Conservation (phyloP, 2,113 vertebrate species). For the Neolamprologus brichardi region DNA sequence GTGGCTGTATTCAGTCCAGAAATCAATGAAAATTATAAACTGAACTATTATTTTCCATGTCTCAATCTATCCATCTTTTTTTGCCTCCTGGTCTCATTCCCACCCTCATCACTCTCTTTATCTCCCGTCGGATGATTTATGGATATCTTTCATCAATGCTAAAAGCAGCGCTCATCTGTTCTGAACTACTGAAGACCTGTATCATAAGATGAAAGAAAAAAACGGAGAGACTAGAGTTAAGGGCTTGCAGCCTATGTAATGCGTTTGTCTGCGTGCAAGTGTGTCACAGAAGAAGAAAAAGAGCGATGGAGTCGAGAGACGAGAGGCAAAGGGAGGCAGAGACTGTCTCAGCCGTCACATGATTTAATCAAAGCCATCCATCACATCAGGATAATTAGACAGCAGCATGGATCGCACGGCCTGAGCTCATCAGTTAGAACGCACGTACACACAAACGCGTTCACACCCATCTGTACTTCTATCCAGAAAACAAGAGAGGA, state of each 20-base stretch:
- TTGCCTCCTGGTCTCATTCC: not conserved
- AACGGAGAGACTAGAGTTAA: not conserved
- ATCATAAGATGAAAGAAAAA: not conserved
- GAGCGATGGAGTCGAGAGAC: not conserved
- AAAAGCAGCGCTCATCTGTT: conserved; percentile 53
- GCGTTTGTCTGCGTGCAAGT: not conserved
- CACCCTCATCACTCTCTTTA: not conserved
- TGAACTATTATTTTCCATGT: not conserved
- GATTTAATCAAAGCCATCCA: conserved; percentile 68
- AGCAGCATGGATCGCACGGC: conserved; percentile 49
- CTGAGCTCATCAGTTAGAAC: conserved; percentile 23
- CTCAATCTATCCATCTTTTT: not conserved
- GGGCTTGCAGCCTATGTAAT: not conserved
- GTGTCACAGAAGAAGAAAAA: not conserved
- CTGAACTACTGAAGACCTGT: conserved; percentile 39
- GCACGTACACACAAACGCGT: not conserved
- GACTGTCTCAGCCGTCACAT: conserved; percentile 35
- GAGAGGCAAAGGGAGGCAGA: not conserved
- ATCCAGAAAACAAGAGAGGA: not conserved
- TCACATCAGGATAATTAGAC: conserved; percentile 65
- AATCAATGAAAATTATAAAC: not conserved
- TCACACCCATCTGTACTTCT: not conserved
- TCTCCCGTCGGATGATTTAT: conserved; percentile 43
- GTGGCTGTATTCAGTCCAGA: not conserved
- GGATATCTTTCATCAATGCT: conserved; percentile 53